Evolutionary conservation across 2,797 vertebrate species (phyloP), one percentile per base, ranked within the genome.

Genomic region (Bradypus variegatus): DNA sequence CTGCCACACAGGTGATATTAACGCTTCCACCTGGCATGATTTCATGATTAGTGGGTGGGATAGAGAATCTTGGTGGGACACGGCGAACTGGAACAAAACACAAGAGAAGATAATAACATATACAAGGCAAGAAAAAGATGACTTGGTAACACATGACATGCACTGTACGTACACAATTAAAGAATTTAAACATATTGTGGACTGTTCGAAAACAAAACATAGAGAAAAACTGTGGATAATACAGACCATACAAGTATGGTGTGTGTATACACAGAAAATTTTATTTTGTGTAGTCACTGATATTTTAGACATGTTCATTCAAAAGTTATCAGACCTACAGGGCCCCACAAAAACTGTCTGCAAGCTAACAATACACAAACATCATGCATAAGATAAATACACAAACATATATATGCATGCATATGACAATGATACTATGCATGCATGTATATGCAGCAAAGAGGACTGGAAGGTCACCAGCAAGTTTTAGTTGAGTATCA

Each of bases 1-100:
- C 99, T 4, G 99, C 99, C 97, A 99, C 99, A 91, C 99, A 99
- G 29, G 99, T 99, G 97, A 99, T 99, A 97, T 99, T 99, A 90
- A 99, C 99, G 85, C 99, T 99, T 96, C 99, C 99, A 48, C 99
- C 99, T 76, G 99, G 99, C 99, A 99, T 99, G 96, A 99, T 99
- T 98, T 99, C 99, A 96, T 98, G 99, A 97, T 99, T 99, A 95
- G 99, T 99, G 18, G 99, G 99, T 93, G 99, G 99, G 86, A 99
- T 99, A 97, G 99, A 99, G 97, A 99, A 99, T 93, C 99, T 98
- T 1, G 99, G 99, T 84, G 99, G 99, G 94, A 99, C 99, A 69
- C 99, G 98, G 53, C 99, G 98, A 95, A 99, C 99, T 99, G 98
- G 88, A 98, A 98, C 85, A 97, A 97, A 98, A 97, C 97, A 98